Base-by-base conservation (phyloP, 1,140 invertebrate species). In the Magallana angulata region DNA sequence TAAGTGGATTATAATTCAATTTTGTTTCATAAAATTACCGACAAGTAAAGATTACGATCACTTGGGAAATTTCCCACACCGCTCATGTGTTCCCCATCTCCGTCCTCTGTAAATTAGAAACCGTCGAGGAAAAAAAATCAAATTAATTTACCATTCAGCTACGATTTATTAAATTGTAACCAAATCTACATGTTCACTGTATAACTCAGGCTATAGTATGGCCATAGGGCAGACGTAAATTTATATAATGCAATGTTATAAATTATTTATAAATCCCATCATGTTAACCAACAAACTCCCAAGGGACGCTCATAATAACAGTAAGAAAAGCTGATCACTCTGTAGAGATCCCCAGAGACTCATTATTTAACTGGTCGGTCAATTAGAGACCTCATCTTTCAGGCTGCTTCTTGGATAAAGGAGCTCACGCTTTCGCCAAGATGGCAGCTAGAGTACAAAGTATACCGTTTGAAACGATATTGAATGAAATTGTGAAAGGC, bases 121-220 rank as follows among this genome's bases (percentile, higher is more conserved):
- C 62, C 18, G 7, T 7, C 14, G 4, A 64, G 18, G 18, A 64
- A 8, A 30, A 30, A 82, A 18, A 24, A 58, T 57, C 81, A 58
- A 82, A 57, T 58, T 82, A 82, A 7, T 82, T 57, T 82, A 18
- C 14, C 56, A 82, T 82, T 24, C 1, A 57, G 48, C 57, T n/a
- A 7, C 18, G 11, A 58, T 30, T 57, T 82, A 8, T 14, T 18
- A 7, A 82, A n/a, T 11, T 2, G 57, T 82, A 58, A 82, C 57
- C 18, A 12, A 18, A 82, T 82, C 5, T 18, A 16, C 57, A 57
- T 82, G 48, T 9, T 1, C 6, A 57, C 9, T 36, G 24, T 76
- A 24, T 24, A 30, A 12, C 30, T 76, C 8, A 48, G 24, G 18
- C 30, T 30, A 11, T 76, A 24, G 24, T 12, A 3, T 30, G 68